These are phyloP conservation scores for Tipula unca DNA, from an alignment of 2,888 invertebrate genomes.

Conservation along the genomic window DNA sequence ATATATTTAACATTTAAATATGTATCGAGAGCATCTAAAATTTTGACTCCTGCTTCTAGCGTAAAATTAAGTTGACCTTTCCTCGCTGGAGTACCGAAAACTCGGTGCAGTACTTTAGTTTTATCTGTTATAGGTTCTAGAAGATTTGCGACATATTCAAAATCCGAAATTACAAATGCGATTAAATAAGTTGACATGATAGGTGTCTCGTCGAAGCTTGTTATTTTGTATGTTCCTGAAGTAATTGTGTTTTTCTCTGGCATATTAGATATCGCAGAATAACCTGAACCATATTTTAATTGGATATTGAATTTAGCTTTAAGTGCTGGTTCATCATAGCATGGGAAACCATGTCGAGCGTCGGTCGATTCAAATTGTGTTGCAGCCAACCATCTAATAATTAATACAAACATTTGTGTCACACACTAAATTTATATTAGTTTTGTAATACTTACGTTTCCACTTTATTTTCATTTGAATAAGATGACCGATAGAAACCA, in stretches of 20 bases:
- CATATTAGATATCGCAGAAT: slow-evolving; percentile 45
- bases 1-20: slow-evolving; percentile 67
- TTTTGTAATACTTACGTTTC: slow-evolving; percentile 14
- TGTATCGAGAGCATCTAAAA: slow-evolving; percentile 57
- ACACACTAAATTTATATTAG: too few species aligned
- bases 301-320: slow-evolving; percentile 52
- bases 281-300: slow-evolving; percentile 32
- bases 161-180: slow-evolving; percentile 65
- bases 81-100: slow-evolving; percentile 34
- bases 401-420: neutral
- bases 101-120: slow-evolving; percentile 29
- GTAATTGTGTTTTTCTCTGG: slow-evolving; percentile 26
- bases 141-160: slow-evolving; percentile 32
- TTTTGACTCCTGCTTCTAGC: slow-evolving; percentile 59
- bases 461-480: slow-evolving; percentile 31
- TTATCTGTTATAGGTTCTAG: slow-evolving; percentile 22
- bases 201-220: slow-evolving; percentile 42
- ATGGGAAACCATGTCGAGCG: slow-evolving; percentile 63
- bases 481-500: slow-evolving; percentile 55
- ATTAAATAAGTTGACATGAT: slow-evolving; percentile 72
- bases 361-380: slow-evolving; percentile 60
- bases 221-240: slow-evolving; percentile 26
- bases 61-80: slow-evolving; percentile 53
- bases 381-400: slow-evolving; percentile 45
- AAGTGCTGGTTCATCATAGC: slow-evolving; percentile 58